Percentiles rank a stretch among this genome's conserved stretches.
Conservation (phyloP, 1,140 invertebrate genomes). For the Rhagoletis zephyria region DNA sequence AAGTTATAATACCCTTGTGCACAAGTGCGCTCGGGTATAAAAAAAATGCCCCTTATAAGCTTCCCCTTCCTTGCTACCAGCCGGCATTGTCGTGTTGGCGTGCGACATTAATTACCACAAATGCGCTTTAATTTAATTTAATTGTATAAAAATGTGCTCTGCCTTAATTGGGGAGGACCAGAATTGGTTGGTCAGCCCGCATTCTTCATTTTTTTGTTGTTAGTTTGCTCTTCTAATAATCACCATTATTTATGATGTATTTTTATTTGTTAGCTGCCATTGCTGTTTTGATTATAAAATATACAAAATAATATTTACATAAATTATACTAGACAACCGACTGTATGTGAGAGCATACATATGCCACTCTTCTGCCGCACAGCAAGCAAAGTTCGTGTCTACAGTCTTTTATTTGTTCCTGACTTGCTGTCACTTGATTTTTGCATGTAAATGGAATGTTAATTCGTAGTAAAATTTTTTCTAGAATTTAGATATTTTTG, state of each 20-base stretch:
- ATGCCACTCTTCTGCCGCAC: background rate
- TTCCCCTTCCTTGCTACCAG: background rate
- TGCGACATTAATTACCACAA: background rate
- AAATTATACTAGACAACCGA: background rate
- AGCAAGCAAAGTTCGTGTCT: background rate
- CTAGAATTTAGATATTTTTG: background rate
- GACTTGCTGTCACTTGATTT: background rate
- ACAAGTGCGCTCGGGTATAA: too few species aligned
- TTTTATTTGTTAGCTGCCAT: background rate
- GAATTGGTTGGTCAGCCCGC: too few species aligned
- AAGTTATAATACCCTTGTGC: too few species aligned
- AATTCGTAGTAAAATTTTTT: constrained; percentile 17
- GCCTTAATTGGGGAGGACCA: too few species aligned
- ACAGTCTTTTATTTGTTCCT: background rate
- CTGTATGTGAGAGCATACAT: background rate
- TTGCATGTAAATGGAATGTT: constrained; percentile 39
- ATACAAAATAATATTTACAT: background rate
- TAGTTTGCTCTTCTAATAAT: background rate
- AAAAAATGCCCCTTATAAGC: background rate
- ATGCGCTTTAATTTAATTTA: constrained; percentile 14
- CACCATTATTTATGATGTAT: constrained; percentile 36
- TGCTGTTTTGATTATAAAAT: background rate
- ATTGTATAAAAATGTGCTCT: background rate
- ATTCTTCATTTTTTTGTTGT: background rate
- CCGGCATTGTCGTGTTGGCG: background rate